These are phyloP conservation scores for Cerastis leucographa DNA, from an alignment of 2,888 invertebrate species.

Conservation along the genomic window DNA sequence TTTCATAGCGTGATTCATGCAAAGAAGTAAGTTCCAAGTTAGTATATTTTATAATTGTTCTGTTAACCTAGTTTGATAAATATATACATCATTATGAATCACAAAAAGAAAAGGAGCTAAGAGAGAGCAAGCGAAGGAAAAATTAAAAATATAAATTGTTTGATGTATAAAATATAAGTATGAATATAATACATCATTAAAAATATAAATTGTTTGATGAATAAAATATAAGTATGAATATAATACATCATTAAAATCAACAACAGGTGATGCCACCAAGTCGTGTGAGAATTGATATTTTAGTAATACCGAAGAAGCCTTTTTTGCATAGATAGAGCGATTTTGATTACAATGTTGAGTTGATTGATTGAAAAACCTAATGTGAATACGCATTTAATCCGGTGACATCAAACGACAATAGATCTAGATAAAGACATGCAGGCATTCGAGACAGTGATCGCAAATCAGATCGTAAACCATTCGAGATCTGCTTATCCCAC, in stretches of 20 bases:
- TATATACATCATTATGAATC: too few species aligned
- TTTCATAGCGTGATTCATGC: too few species aligned
- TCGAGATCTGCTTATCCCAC: conserved; percentile 22
- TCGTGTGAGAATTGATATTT: not conserved
- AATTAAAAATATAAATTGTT: too few species aligned
- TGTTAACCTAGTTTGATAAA: too few species aligned
- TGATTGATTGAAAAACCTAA: not conserved
- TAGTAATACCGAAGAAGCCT: not conserved
- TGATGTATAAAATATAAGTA: too few species aligned
- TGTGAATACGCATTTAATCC: not conserved
- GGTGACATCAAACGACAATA: not conserved
- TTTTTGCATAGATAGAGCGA: not conserved
- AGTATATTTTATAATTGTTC: too few species aligned
- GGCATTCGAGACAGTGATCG: not conserved
- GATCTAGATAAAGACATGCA: not conserved
- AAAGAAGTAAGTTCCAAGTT: too few species aligned
- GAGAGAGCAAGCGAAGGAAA: too few species aligned
- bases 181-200: too few species aligned
- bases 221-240: too few species aligned
- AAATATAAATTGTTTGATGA: too few species aligned
- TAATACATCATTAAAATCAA: not conserved
- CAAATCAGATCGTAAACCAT: conserved; percentile 3
- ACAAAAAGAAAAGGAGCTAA: too few species aligned
- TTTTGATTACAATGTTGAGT: not conserved
- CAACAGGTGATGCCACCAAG: not conserved